Conservation (phyloP, 2,113 vertebrate genomes). For the Phoenicopterus ruber region DNA sequence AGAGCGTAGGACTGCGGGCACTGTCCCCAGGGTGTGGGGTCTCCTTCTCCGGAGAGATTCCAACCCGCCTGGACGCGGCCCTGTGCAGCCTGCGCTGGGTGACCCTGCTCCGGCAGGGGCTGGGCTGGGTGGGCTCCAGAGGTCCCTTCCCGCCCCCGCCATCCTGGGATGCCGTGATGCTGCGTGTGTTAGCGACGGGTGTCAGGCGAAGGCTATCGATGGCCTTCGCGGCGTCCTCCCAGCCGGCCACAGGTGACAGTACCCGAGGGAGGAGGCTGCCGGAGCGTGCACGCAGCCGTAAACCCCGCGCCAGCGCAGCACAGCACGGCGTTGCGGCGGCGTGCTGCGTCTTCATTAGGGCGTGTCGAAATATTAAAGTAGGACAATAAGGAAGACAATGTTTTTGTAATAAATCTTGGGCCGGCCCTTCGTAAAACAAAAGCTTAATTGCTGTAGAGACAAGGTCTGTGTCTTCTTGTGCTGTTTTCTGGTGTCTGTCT, state of each 20-base stretch:
- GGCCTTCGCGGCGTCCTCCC: not conserved
- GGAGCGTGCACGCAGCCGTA: not conserved
- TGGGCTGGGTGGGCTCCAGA: too few species aligned
- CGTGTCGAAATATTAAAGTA: not conserved
- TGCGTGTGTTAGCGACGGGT: accelerated
- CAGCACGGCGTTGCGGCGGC: not conserved
- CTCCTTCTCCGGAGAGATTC: too few species aligned
- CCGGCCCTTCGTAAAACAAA: not conserved
- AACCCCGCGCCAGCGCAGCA: not conserved
- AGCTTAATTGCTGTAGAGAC: not conserved
- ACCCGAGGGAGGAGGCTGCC: too few species aligned
- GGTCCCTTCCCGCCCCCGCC: too few species aligned
- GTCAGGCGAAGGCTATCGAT: not conserved
- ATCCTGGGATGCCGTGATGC: too few species aligned
- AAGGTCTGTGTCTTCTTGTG: not conserved
- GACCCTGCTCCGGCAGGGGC: too few species aligned
- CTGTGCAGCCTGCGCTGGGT: too few species aligned
- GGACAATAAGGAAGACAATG: not conserved
- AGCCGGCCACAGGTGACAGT: too few species aligned
- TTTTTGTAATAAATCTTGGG: not conserved
- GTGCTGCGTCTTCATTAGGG: not conserved
- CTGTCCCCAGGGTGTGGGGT: too few species aligned
- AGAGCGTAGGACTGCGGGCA: not conserved
- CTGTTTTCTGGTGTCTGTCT: not conserved
- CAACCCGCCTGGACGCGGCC: too few species aligned